phyloP scores from a whole-genome alignment of 2,888 invertebrate species.

The Frankliniella fusca region DNA sequence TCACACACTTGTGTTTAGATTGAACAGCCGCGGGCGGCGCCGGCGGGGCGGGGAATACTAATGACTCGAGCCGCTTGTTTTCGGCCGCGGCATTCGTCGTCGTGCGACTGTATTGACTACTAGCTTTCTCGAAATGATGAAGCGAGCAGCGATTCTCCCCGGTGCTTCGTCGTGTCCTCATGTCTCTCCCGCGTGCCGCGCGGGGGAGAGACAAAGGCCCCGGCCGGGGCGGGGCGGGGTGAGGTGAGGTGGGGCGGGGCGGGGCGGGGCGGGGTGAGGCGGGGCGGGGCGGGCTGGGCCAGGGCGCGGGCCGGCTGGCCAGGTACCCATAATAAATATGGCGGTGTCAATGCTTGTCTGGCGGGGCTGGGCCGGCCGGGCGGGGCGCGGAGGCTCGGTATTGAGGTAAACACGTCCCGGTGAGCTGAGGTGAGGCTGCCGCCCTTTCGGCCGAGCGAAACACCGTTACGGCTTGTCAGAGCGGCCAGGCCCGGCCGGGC shows the following conservation, averaged over 20 bases:
- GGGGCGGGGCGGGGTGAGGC: neutral
- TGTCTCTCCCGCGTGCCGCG: neutral
- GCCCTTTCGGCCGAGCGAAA: no score
- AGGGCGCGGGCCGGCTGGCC: neutral
- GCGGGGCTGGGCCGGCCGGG: neutral
- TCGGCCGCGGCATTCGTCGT: no score
- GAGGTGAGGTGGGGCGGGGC: no score
- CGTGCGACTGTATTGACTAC: no score
- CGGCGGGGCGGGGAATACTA: no score
- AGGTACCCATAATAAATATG: slow-evolving; percentile 19
- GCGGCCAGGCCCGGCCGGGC: no score
- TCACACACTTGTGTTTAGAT: no score
- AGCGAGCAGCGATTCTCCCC: no score
- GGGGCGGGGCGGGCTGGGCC: neutral
- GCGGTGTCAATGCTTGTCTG: slow-evolving; percentile 6
- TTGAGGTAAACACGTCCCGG: slow-evolving; percentile 18
- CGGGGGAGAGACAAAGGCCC: neutral
- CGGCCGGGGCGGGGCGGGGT: neutral
- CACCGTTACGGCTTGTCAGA: neutral
- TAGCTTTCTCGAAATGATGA: no score
- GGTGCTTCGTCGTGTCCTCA: neutral
- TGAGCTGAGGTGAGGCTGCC: neutral
- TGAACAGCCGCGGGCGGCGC: no score
- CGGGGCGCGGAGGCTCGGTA: neutral
- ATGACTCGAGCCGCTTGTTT: no score